These are phyloP conservation scores for Argyra leucocephala DNA, from an alignment of 2,888 invertebrate genomes.

Conservation along the genomic window DNA sequence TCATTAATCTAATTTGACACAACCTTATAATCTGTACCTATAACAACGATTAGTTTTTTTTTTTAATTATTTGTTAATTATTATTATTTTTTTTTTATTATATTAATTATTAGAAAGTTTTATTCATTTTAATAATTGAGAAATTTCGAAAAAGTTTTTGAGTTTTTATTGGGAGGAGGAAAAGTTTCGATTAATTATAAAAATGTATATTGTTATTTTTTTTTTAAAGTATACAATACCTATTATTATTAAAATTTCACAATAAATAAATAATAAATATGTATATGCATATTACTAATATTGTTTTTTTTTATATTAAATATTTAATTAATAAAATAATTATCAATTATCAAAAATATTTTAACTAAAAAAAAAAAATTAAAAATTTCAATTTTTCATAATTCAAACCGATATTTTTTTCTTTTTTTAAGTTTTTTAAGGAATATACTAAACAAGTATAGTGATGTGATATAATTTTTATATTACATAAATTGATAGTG, in stretches of 20 bases:
- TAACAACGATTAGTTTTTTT: background rate
- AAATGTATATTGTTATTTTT: background rate
- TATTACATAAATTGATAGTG: no score
- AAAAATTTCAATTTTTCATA: no score
- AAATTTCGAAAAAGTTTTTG: conserved; percentile 2
- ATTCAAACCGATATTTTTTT: no score
- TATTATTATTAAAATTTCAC: no score
- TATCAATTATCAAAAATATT: background rate
- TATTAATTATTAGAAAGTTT: background rate
- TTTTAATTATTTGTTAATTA: background rate
- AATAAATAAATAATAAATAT: background rate
- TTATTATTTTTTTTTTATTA: background rate
- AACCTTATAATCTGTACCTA: conserved; percentile 3
- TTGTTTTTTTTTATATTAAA: no score
- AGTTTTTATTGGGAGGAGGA: background rate
- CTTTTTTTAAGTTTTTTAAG: no score
- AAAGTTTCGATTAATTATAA: background rate
- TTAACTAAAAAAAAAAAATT: background rate
- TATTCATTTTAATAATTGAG: background rate
- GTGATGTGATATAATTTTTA: no score
- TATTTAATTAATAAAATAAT: no score
- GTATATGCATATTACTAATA: no score
- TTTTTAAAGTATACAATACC: background rate
- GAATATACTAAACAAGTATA: no score
- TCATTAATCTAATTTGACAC: conserved; percentile 1